These are phyloP conservation scores for Oncorhynchus clarkii DNA, from an alignment of 2,113 vertebrate genomes.

Conservation along the genomic window DNA sequence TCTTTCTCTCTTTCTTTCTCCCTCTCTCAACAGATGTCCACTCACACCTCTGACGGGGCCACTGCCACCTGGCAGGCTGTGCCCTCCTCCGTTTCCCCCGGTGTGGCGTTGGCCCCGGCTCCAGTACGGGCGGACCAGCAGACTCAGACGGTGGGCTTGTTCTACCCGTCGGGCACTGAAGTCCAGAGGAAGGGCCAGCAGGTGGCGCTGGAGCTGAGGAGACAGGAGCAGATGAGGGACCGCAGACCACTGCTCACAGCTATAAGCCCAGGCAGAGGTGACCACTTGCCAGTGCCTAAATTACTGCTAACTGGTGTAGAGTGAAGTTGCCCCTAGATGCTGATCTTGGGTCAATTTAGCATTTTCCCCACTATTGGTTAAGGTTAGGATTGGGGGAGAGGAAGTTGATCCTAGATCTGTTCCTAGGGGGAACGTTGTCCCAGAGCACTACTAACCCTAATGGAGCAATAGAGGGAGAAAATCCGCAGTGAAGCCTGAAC, in stretches of 20 bases:
- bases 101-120: conserved; percentile 30
- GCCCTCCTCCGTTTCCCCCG: conserved; percentile 28
- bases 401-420: no score
- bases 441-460: no score
- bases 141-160: conserved; percentile 88
- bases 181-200: conserved; percentile 77
- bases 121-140: conserved; percentile 54
- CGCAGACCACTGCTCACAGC: conserved; percentile 77
- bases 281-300: no score
- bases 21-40: conserved; percentile 13
- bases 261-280: conserved; percentile 91
- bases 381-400: no score
- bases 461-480: no score
- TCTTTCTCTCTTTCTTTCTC: not conserved
- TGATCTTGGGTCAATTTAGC: no score
- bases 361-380: no score
- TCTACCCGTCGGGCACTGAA: conserved; percentile 83
- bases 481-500: no score
- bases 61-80: conserved; percentile 65
- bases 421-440: no score
- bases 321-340: no score
- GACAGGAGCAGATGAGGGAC: conserved; percentile 72
- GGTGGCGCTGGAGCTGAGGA: conserved; percentile 63
- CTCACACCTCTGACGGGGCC: conserved; percentile 23
- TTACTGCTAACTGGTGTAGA: no score